These are phyloP conservation scores for Sebastes taczanowskii DNA, from an alignment of 2,797 vertebrate species.

Conservation along the genomic window DNA sequence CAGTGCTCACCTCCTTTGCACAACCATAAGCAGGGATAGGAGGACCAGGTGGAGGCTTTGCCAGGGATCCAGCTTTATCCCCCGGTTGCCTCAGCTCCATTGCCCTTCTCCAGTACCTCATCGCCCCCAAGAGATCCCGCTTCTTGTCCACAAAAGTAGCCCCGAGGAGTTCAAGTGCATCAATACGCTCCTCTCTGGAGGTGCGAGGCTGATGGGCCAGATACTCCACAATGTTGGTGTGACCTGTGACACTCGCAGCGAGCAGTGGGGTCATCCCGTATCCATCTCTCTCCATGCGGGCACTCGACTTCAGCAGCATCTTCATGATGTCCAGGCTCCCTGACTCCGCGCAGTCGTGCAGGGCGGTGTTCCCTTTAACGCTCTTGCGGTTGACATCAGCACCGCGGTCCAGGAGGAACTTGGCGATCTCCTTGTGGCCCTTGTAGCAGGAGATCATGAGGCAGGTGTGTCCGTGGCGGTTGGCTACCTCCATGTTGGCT, in stretches of 20 bases:
- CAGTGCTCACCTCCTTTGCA: constrained; percentile 86
- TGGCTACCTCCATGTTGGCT: constrained; percentile 96
- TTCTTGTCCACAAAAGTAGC: constrained; percentile 98
- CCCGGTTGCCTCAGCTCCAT: constrained; percentile 90
- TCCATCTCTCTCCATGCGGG: constrained; percentile 93
- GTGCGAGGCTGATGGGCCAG: constrained; percentile 86
- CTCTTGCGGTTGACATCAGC: constrained; percentile 96
- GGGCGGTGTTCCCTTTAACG: constrained; percentile 94
- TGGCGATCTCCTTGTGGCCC: constrained; percentile 94
- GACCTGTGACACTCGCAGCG: constrained; percentile 94
- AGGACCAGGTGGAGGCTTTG: constrained; percentile 87
- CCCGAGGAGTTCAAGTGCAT: constrained; percentile 92
- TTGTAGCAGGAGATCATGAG: constrained; percentile 99
- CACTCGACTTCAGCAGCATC: constrained; percentile 90
- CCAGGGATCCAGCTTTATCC: constrained; percentile 79
- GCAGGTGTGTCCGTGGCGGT: constrained; percentile 97
- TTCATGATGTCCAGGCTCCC: constrained; percentile 97
- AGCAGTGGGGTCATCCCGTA: constrained; percentile 96
- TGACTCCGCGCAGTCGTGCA: constrained; percentile 95
- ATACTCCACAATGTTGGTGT: constrained; percentile 97
- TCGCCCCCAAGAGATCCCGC: constrained; percentile 90
- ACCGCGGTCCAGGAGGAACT: constrained; percentile 92
- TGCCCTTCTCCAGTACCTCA: constrained; percentile 92
- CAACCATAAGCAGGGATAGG: constrained; percentile 91
- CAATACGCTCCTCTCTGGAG: constrained; percentile 86